Evolutionary conservation across 92 coral and sea anemone genomes (phyloP), one percentile per base, ranked within the genome.

Genomic region (Siderastrea siderea): DNA sequence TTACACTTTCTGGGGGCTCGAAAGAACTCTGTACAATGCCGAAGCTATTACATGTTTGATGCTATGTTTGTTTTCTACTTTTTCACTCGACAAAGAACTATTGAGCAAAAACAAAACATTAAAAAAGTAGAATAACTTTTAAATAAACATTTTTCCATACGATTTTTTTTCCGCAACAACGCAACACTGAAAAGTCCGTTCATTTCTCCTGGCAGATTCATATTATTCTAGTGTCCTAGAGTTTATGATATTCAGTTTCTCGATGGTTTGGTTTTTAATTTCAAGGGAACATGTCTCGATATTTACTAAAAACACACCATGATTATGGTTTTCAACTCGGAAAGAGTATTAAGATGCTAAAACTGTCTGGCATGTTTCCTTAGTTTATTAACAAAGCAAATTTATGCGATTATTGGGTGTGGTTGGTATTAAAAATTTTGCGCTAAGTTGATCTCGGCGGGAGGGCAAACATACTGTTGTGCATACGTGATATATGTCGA

Each of bases 301-400:
- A 47, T 5, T 46, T 60, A 17, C 58, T 47, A 9, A 57, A 68
- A 70, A 47, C 11, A 9, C 38, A 19, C 3, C 61, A 7, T 70
- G 5, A 16, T 12, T 47, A 58, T 68, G 67, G 76, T 7, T 44
- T 82, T 13, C 52, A 70, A 47, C 69, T 47, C 46, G 13, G 16
- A 68, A 81, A 47, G 78, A 47, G 58, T 47, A 54, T 82, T 57
- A 82, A 80, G 26, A 44, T 80, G 59, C 64, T 43, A 66, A 66
- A 80, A 67, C 78, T 46, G 86, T 82, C 86, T 82, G 16, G 66
- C 38, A 47, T 46, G 47, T 78, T 70, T 82, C 78, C 86, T 74
- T 11, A 17, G 74, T 65, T 79, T 51, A 64, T 79, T 79, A 79
- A 63, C 55, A 65, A 50, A 55, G 68, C 13, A 57, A 53, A 17